These are phyloP conservation scores for Parnassius glacialis DNA, from an alignment of 2,888 invertebrate species.

Conservation along the genomic window DNA sequence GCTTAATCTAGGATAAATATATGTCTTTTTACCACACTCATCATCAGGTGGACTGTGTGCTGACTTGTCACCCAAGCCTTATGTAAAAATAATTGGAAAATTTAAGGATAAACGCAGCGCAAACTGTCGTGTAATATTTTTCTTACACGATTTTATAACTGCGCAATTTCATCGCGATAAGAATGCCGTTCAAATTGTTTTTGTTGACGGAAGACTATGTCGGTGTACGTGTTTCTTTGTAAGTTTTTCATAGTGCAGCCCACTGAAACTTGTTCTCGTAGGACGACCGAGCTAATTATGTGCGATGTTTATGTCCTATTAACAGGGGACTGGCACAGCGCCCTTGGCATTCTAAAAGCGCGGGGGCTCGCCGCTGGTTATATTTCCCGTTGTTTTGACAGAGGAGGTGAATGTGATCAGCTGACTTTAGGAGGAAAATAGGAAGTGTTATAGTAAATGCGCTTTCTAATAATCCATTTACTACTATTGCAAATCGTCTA, in stretches of 20 bases:
- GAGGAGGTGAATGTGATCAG: conserved; percentile 11
- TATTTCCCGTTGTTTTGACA: conserved; percentile 12
- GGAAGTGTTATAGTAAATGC: no score
- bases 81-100: no score
- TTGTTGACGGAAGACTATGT: conserved; percentile 24
- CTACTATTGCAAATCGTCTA: no score
- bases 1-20: no score
- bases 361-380: conserved; percentile 36
- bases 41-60: no score
- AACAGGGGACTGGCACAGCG: conserved; percentile 26
- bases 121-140: not conserved
- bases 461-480: no score
- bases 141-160: not conserved
- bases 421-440: no score
- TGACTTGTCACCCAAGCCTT: no score
- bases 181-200: conserved; percentile 14
- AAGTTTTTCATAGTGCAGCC: conserved; percentile 7
- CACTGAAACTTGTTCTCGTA: conserved; percentile 19
- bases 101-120: no score
- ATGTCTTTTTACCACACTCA: no score
- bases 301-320: conserved; percentile 31
- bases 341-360: conserved; percentile 36
- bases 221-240: conserved; percentile 1
- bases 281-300: conserved; percentile 27
- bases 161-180: conserved; percentile 8